These are phyloP conservation scores for Tiliqua scincoides DNA, from an alignment of 2,113 vertebrate genomes.

Conservation along the genomic window DNA sequence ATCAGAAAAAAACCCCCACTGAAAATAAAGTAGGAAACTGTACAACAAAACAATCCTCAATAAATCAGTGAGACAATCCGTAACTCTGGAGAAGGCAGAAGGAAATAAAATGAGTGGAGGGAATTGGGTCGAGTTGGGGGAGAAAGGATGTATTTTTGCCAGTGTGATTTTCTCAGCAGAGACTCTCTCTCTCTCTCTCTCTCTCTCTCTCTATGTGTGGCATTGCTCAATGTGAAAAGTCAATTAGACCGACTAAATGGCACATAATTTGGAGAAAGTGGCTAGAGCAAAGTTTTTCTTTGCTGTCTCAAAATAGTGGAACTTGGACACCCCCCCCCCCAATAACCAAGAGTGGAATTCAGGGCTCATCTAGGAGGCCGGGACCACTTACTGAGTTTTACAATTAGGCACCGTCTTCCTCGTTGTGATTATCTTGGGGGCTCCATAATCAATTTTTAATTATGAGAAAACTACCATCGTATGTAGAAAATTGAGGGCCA, in stretches of 20 bases:
- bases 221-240: neutral
- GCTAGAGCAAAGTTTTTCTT: no score
- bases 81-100: neutral
- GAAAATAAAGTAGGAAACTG: conserved; percentile 34
- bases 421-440: no score
- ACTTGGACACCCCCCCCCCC: no score
- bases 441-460: no score
- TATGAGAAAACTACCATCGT: no score
- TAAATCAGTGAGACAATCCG: neutral
- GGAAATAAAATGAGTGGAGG: neutral
- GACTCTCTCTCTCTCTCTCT: neutral
- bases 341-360: no score
- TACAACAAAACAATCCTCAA: conserved; percentile 38
- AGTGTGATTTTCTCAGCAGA: no score
- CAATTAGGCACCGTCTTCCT: no score
- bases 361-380: no score
- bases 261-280: neutral
- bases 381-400: no score
- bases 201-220: neutral
- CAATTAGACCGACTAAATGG: neutral
- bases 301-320: no score
- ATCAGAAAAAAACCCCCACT: neutral
- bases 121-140: fast-evolving
- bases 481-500: no score
- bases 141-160: neutral